Conservation (phyloP, 2,888 invertebrate genomes). For the Microctonus aethiopoides region DNA sequence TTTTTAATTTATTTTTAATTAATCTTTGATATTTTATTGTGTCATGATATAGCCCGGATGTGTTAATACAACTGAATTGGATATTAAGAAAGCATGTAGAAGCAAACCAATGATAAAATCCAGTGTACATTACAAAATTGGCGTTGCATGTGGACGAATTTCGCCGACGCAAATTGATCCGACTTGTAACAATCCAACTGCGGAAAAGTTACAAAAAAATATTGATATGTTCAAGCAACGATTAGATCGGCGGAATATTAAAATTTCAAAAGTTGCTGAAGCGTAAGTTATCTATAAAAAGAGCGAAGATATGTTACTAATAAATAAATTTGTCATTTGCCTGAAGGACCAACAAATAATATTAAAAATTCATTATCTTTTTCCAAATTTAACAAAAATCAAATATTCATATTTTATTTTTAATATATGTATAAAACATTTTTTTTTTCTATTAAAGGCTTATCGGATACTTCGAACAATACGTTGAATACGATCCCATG, state of each 20-base stretch:
- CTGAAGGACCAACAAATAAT: not conserved
- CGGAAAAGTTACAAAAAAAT: slow-evolving; percentile 76
- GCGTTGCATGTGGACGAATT: slow-evolving; percentile 70
- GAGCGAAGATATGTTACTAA: too few species aligned
- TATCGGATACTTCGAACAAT: slow-evolving; percentile 94
- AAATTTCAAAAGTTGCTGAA: slow-evolving; percentile 94
- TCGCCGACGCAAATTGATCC: slow-evolving; percentile 70
- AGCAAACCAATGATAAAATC: slow-evolving; percentile 69
- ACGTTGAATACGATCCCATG: slow-evolving; percentile 95
- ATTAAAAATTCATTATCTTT: too few species aligned
- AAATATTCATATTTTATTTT: too few species aligned
- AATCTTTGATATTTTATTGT: too few species aligned
- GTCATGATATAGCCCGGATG: slow-evolving; percentile 99
- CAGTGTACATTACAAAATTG: slow-evolving; percentile 64
- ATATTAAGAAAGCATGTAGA: slow-evolving; percentile 92
- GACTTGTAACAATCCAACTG: slow-evolving; percentile 67
- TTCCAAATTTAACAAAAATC: too few species aligned
- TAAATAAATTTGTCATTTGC: too few species aligned
- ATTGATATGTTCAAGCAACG: slow-evolving; percentile 80
- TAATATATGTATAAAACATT: slow-evolving; percentile 16
- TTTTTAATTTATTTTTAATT: too few species aligned
- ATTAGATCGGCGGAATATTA: slow-evolving; percentile 87
- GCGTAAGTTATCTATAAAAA: too few species aligned
- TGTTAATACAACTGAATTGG: slow-evolving; percentile 98
- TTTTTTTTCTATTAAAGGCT: slow-evolving; percentile 70